Base-by-base conservation (phyloP, 2,113 vertebrate genomes). In the Merops nubicus region DNA sequence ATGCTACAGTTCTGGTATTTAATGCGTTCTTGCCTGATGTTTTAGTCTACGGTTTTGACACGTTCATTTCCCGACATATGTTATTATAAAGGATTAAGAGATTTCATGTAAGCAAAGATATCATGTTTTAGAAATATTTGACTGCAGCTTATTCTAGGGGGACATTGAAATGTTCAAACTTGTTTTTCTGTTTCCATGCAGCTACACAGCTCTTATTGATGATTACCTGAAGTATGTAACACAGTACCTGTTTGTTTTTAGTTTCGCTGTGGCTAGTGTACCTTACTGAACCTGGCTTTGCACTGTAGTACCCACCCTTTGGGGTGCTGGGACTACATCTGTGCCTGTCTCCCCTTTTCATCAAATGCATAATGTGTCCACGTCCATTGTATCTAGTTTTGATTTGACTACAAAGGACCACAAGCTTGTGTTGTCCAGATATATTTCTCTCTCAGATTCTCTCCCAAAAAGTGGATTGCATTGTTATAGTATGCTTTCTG, bases 191-290 rank as follows among this genome's bases (percentile, higher is more conserved):
- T 69, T 78, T 64, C 45, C 11, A 2, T 9, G 15, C 59, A 22
- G 31, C 43, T 29, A 34, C 15, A 48, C 34, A 73, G 23, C 13
- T 42, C 21, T 59, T 0, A 0, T 2, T 50, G 17, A 51, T 0
- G 0, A n/a, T 34, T 51, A 31, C 5, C 28, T 48, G 20, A 48
- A 23, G 45, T 67, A 14, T 8, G 9, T 21, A 17, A 33, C 4
- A 3, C 4, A 2, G 20, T 26, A 26, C 7, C n/a, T 38, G 1
- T 23, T 5, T 38, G 29, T 34, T 47, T 38, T 69, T n/a, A n/a
- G n/a, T n/a, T 57, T 62, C 85, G 8, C 20, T 33, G 12, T 36
- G 51, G 36, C 22, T 42, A 9, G 9, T 33, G 42, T 26, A 8
- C 25, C 33, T 36, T 18, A 40, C 4, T 63, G 48, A 53, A 22